phyloP scores from a whole-genome alignment of 2,113 vertebrate genomes.

The Bagarius yarrelli region DNA sequence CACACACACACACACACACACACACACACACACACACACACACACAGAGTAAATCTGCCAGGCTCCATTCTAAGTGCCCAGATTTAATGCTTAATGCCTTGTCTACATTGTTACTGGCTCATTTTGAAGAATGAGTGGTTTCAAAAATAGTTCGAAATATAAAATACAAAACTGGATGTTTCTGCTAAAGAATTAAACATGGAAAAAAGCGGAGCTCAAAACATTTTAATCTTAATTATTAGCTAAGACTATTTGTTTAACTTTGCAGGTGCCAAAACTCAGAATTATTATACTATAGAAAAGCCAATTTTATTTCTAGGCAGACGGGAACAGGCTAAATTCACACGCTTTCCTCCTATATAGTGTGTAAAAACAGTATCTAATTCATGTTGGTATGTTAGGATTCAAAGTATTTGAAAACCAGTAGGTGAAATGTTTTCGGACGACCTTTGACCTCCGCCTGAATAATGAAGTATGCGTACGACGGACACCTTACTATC shows the following conservation, averaged over 20 bases:
- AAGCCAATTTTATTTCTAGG: background rate
- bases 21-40: background rate
- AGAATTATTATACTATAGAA: background rate
- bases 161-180: background rate
- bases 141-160: background rate
- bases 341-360: too few relatives aligned
- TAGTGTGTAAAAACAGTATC: too few relatives aligned
- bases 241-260: background rate
- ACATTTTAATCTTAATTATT: background rate
- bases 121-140: conserved; percentile 8
- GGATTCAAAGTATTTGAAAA: too few relatives aligned
- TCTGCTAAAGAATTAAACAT: conserved; percentile 1
- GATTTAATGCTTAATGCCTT: background rate
- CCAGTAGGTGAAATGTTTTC: too few relatives aligned
- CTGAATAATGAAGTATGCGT: too few relatives aligned
- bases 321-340: too few relatives aligned
- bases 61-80: conserved; percentile 11
- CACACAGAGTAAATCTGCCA: conserved; percentile 3
- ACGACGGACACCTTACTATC: too few relatives aligned
- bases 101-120: conserved; percentile 21
- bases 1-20: conserved; percentile 6
- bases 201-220: background rate
- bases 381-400: too few relatives aligned
- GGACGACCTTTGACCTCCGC: too few relatives aligned
- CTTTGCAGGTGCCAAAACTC: background rate